Evolutionary conservation across 2,113 vertebrate species (phyloP), one percentile per base, ranked within the genome.

Genomic region (Sinosuthora webbiana): DNA sequence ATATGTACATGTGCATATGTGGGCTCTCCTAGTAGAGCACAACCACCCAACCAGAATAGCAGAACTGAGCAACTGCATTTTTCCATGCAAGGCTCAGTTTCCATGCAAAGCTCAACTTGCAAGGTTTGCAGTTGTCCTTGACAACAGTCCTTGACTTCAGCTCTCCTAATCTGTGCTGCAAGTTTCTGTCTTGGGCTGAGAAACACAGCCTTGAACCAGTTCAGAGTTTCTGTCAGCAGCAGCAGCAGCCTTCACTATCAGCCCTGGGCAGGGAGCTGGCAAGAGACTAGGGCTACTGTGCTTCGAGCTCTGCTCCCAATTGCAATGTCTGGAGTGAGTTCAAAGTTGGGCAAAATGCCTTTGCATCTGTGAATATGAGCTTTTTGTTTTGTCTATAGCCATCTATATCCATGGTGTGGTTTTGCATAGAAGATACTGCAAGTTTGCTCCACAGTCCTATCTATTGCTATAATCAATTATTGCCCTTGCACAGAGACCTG

Each of bases 1-100:
- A 7, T 79, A 4, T 12, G 25, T 25, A 6, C 12, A 8, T 11
- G 13, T 17, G 15, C 0, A 0, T 24, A 16, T 1, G 0, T 10
- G 50, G 57, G 23, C 68, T 80, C 37, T 81, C 65, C 44, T 63
- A 30, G 30, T 1, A 80, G 23, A 76, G 30, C 57, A 68, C 13
- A 35, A 31, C 41, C 28, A 60, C 31, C 20, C 89, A 70, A 20
- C 1, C 47, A 65, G n/a, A 45, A 41, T 0, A 45, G 35, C 30
- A 39, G 33, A 84, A 67, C 28, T 27, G 50, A 74, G 15, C 15
- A 86, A 37, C 25, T 65, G 18, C 9, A 9, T 73, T 56, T 53
- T 60, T 57, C 55, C 50, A 30, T 23, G n/a, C 31, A 74, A 65
- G 28, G 20, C 10, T 12, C 33, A 19, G 37, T 39, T 45, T 57